Base-by-base conservation (phyloP, 2,888 invertebrate species). In the Isoperla grammatica region DNA sequence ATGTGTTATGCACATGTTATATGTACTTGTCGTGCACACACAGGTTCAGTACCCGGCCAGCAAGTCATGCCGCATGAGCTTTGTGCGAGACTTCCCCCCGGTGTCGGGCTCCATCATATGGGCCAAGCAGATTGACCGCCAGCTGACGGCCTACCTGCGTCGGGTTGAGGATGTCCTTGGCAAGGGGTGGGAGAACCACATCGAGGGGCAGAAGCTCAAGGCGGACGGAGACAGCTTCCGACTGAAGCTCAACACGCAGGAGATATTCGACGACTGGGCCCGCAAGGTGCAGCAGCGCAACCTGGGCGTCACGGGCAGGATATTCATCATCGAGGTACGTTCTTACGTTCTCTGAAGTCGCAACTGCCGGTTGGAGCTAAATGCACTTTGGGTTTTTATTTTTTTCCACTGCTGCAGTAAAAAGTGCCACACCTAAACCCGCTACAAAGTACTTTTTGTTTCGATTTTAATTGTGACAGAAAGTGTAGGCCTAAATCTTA, bases 181-280 rank as follows among this genome's bases (percentile, higher is more conserved):
- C 50, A 96, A 95, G 75, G 96, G 95, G 40, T 99, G 99, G 99
- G 98, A 98, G 74, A 95, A 94, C 68, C 98, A 99, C 73, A 94
- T 98, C 53, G 99, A 99, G 76, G 99, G 99, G 11, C 95, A 97
- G 73, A 95, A 95, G 72, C 78, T 96, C 58, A 99, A 99, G 75
- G 93, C 90, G 2, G 97, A 98, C 71, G 97, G 98, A 2, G 98
- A 99, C 72, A 97, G 95, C 75, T 99, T 99, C 77, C 87, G 95
- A 13, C 79, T 91, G 60, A 98, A 99, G 74, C 80, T 99, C 40
- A 96, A 96, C 71, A 98, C 97, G 0, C 91, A 93, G 70, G 95
- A 95, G 73, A 92, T 99, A 50, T 99, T 99, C 73, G 96, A 99
- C 70, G 97, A 98, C 70, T 99, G 99, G 99, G 90, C 95, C 40